These are phyloP conservation scores for Atherinomorus stipes DNA, from an alignment of 2,113 vertebrate species.

Conservation along the genomic window DNA sequence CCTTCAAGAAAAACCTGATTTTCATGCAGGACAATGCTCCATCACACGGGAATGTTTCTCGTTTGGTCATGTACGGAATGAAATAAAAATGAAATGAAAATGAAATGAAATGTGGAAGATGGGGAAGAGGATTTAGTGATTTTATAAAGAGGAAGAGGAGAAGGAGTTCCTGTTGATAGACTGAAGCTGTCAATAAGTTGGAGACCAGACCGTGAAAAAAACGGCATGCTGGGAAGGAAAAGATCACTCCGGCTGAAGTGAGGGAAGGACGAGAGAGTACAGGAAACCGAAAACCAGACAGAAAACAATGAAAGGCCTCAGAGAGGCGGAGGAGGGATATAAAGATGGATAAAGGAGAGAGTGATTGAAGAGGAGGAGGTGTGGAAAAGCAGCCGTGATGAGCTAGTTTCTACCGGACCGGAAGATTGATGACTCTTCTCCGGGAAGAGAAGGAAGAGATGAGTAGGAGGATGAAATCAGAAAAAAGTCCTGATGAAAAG, in stretches of 20 bases:
- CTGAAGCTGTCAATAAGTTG: slow-evolving; percentile 48
- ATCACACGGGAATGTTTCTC: too few species aligned
- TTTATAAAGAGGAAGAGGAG: background rate
- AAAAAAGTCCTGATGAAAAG: slow-evolving; percentile 63
- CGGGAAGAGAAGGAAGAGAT: slow-evolving; percentile 54
- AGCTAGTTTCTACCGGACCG: slow-evolving; percentile 72
- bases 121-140: slow-evolving; percentile 45
- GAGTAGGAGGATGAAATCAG: background rate
- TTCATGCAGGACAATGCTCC: too few species aligned
- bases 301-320: slow-evolving; percentile 41
- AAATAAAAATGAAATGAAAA: too few species aligned
- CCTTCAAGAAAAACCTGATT: too few species aligned
- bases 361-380: slow-evolving; percentile 64
- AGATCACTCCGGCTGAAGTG: slow-evolving; percentile 6
- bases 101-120: too few species aligned
- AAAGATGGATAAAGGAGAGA: slow-evolving; percentile 64
- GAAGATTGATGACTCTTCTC: slow-evolving; percentile 76
- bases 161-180: slow-evolving; percentile 37
- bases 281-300: slow-evolving; percentile 35
- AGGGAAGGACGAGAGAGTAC: slow-evolving; percentile 7
- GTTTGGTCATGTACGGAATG: too few species aligned
- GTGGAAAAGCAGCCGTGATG: slow-evolving; percentile 73
- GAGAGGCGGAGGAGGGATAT: slow-evolving; percentile 17
- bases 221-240: background rate
- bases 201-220: slow-evolving; percentile 6